Base-by-base conservation (phyloP, 2,113 vertebrate species). In the Triplophysa tibetana region DNA sequence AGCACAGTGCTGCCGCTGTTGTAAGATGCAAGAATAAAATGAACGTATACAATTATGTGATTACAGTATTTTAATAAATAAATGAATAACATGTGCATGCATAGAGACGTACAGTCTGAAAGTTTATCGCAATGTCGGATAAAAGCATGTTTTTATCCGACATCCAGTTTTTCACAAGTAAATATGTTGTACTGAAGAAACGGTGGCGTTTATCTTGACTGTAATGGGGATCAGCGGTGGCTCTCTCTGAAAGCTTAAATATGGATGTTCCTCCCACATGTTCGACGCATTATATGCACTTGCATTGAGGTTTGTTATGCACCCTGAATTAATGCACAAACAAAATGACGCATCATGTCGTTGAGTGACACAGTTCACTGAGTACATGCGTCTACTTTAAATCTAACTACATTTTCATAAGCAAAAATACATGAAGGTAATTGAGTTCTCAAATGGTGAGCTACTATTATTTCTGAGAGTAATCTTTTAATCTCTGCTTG, bases 201-300 rank as follows among this genome's bases (percentile, higher is more conserved):
- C 33, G 26, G 52, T 29, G 9, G 14, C 21, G 21, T 48, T 70
- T 61, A 60, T 61, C 29, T 41, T 13, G 13, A 17, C 21, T 48
- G 21, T 17, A 62, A 23, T 23, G n/a, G 5, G 13, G 29, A 75
- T n/a, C 58, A 75, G 72, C 72, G 45, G 56, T 26, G 38, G n/a
- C n/a, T 74, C 54, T 2, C 16, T 73, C 33, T 61, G 56, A 74
- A 74, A 13, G n/a, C 33, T 74, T n/a, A 61, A 24, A 61, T 74
- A 61, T 74, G 70, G 70, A 75, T 61, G 45, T 75, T 62, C 54
- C 13, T 60, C 70, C 19, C 52, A 60, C 54, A 72, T 56, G 26
- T 72, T 41, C 58, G 52, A 58, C 0, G 4, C 52, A 56, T 5
- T 56, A 56, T 0, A 13, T 33, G 17, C 69, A 58, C 52, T 58